Evolutionary conservation across 2,888 invertebrate genomes (phyloP).

Genomic region (Pandemis heparana): DNA sequence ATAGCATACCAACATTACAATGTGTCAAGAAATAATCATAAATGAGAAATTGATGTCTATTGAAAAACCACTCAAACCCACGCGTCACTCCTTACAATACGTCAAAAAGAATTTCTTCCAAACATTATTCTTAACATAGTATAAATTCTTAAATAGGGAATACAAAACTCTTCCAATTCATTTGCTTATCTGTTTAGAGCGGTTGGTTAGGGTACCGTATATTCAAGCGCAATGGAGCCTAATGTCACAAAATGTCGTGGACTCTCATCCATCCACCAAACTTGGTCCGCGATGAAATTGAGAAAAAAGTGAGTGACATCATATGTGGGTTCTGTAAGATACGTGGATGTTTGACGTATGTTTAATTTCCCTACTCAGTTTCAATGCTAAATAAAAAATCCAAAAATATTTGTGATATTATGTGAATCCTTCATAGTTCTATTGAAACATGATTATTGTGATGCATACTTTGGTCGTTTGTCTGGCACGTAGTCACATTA

Average conservation of each 20-base stretch:
- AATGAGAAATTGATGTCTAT: conserved; percentile 48
- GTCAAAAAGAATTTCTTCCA: conserved; percentile 55
- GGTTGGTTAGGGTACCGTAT: conserved; percentile 69
- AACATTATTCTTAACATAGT: conserved; percentile 60
- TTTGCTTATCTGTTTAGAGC: conserved; percentile 83
- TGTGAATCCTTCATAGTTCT: no score
- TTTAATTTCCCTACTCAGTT: background rate
- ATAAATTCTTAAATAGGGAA: conserved; percentile 64
- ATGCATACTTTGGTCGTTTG: no score
- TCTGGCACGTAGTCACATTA: no score
- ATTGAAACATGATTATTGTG: no score
- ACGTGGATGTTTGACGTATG: background rate
- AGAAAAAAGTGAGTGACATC: conserved; percentile 46
- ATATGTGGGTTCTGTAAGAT: conserved; percentile 17
- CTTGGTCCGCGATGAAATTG: conserved; percentile 67
- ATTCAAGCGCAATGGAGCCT: conserved; percentile 83
- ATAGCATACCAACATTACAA: conserved; percentile 14
- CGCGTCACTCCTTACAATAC: conserved; percentile 47
- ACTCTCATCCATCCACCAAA: conserved; percentile 72
- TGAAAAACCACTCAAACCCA: conserved; percentile 52
- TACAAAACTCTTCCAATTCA: conserved; percentile 82
- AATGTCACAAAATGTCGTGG: conserved; percentile 79
- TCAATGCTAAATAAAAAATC: no score
- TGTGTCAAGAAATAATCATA: conserved; percentile 20
- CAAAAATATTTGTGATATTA: no score